These are phyloP conservation scores for Danio rerio DNA, from an alignment of 2,113 vertebrate species.

Conservation along the genomic window GRCz12tu NC_133200.1:2858001-2858500, in stretches of 20 bases:
- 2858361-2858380: too few relatives aligned
- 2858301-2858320: too few relatives aligned
- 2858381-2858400: too few relatives aligned
- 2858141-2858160: constrained; percentile 67
- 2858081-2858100: constrained; percentile 38
- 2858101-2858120: constrained; percentile 52
- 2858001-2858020: constrained; percentile 7
- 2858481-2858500: too few relatives aligned
- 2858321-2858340: too few relatives aligned
- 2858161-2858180: constrained; percentile 39
- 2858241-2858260: constrained; percentile 61
- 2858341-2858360: too few relatives aligned
- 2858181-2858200: constrained; percentile 70
- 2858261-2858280: constrained; percentile 52
- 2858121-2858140: constrained; percentile 67
- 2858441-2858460: too few relatives aligned
- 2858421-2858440: too few relatives aligned
- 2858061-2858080: constrained; percentile 27
- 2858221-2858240: constrained; percentile 65
- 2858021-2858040: constrained; percentile 23
- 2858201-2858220: constrained; percentile 59
- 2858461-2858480: too few relatives aligned
- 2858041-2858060: constrained; percentile 29
- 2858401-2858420: too few relatives aligned
- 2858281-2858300: too few relatives aligned